Evolutionary conservation across 2,888 invertebrate species (phyloP).

Genomic region (Tenthredo scrophulariae): DNA sequence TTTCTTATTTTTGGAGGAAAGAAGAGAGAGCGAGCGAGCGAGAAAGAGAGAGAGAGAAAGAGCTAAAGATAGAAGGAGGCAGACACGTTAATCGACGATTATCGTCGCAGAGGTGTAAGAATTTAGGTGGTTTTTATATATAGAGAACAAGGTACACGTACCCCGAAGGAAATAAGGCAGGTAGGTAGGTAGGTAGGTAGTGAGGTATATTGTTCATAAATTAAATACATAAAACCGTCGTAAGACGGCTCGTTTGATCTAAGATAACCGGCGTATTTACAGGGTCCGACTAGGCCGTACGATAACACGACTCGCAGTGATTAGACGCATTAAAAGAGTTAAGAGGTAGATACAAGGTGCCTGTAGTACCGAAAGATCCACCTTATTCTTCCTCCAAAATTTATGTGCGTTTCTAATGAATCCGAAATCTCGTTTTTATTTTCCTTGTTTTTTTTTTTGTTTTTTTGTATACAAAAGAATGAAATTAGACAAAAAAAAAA

Average conservation of each 20-base stretch:
- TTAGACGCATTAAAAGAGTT: constrained; percentile 50
- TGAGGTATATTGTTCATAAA: constrained; percentile 74
- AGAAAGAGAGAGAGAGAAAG: constrained; percentile 28
- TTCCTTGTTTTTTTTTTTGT: too few species aligned
- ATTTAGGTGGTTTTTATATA: constrained; percentile 35
- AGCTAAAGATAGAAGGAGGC: constrained; percentile 19
- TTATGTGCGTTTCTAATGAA: not conserved
- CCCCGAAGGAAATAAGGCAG: not conserved
- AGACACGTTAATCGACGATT: constrained; percentile 51
- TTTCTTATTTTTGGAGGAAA: not conserved
- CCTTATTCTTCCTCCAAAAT: not conserved
- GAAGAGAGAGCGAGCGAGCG: constrained; percentile 22
- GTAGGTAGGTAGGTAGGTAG: constrained; percentile 58
- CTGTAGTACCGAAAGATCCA: not conserved
- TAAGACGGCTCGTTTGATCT: constrained; percentile 73
- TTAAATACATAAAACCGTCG: constrained; percentile 74
- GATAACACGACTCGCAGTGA: constrained; percentile 51
- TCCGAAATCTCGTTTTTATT: not conserved
- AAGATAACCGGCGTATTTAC: constrained; percentile 66
- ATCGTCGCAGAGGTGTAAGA: constrained; percentile 54
- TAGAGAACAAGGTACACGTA: constrained; percentile 31
- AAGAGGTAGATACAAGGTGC: not conserved
- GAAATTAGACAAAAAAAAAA: not conserved
- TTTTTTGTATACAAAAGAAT: too few species aligned
- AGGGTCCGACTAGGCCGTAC: constrained; percentile 60